Conservation (phyloP, 2,797 vertebrate species). For the Phataginus tricuspis region DNA sequence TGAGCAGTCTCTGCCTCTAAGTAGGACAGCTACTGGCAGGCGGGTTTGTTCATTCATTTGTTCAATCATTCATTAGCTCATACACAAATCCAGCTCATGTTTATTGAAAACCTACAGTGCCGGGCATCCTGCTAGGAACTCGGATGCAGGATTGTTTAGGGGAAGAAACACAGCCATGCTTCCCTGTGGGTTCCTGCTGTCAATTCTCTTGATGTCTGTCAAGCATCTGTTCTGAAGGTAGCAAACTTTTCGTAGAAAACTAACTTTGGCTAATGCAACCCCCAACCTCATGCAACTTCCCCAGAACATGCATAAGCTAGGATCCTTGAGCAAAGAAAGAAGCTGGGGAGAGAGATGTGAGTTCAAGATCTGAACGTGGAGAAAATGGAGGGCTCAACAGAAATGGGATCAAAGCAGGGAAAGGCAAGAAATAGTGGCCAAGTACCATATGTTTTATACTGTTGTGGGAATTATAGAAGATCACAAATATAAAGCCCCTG, state of each 20-base stretch:
- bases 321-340: background rate
- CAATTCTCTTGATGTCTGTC: conserved; percentile 3
- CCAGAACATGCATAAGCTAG: background rate
- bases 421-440: background rate
- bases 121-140: background rate
- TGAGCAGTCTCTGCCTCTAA: background rate
- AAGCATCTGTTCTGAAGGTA: background rate
- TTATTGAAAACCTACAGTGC: background rate
- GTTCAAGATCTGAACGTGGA: background rate
- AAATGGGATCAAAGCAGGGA: background rate
- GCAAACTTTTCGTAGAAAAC: conserved; percentile 12
- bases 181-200: background rate
- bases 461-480: background rate
- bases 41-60: conserved; percentile 44
- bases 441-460: background rate
- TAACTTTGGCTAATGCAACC: background rate
- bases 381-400: background rate
- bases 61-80: conserved; percentile 72
- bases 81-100: conserved; percentile 38
- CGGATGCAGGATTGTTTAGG: background rate
- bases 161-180: conserved; percentile 18
- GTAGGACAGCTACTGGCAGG: conserved; percentile 29
- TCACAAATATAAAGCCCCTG: background rate
- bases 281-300: background rate
- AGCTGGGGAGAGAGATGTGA: background rate